These are phyloP conservation scores for Anoplophora glabripennis DNA, from an alignment of 1,140 invertebrate species.

Conservation along the genomic window DNA sequence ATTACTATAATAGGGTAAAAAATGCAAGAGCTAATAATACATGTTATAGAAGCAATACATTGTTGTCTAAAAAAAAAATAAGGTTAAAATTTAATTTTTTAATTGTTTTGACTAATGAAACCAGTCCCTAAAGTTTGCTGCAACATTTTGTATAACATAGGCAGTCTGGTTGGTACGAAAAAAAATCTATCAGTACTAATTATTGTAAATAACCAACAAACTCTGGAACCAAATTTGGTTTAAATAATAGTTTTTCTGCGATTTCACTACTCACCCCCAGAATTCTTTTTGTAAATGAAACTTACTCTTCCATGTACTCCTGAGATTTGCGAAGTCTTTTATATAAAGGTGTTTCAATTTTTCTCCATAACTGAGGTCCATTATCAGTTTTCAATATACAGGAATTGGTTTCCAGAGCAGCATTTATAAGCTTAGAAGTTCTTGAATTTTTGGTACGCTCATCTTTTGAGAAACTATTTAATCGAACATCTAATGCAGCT, in stretches of 20 bases:
- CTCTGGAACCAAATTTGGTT: background rate
- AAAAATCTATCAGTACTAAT: too few relatives aligned
- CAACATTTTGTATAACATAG: too few relatives aligned
- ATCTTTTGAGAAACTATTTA: constrained; percentile 61
- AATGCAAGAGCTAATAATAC: too few relatives aligned
- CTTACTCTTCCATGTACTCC: constrained; percentile 72
- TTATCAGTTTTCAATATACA: constrained; percentile 74
- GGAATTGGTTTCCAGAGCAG: constrained; percentile 69
- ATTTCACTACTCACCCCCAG: too few relatives aligned
- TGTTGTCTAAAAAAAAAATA: too few relatives aligned
- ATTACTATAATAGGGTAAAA: too few relatives aligned
- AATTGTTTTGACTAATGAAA: too few relatives aligned
- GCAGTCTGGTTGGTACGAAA: too few relatives aligned
- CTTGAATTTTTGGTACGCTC: constrained; percentile 60
- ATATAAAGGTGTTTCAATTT: constrained; percentile 71
- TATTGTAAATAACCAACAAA: background rate
- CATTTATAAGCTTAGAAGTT: constrained; percentile 66
- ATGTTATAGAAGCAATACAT: too few relatives aligned
- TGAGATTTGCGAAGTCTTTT: constrained; percentile 67
- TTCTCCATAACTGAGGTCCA: constrained; percentile 68
- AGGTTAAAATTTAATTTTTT: too few relatives aligned
- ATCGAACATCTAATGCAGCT: constrained; percentile 64
- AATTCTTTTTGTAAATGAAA: constrained; percentile 10
- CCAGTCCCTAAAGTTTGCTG: too few relatives aligned
- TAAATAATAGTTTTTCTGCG: too few relatives aligned